A percentile compares a stretch with the other conserved stretches of the same genome.
Conservation (phyloP, 2,888 invertebrate genomes). For the Anoncus sp. region DNA sequence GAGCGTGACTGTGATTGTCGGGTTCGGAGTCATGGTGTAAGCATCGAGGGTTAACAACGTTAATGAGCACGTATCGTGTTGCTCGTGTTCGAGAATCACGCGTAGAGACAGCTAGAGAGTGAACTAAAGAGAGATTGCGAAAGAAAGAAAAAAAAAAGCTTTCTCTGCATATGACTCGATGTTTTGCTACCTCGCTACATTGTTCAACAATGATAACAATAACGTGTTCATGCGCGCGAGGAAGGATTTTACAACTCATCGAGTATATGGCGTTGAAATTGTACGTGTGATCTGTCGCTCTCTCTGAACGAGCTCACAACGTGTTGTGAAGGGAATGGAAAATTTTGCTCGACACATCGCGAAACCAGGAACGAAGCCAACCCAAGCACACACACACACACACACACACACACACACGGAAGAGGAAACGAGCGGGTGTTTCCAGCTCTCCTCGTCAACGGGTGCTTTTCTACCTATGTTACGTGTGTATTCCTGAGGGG, state of each 20-base stretch:
- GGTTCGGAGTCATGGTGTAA: too few species aligned
- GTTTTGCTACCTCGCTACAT: not conserved
- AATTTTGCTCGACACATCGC: constrained; percentile 1
- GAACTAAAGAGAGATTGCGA: not conserved
- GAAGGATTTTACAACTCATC: not conserved
- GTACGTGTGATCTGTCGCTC: constrained; percentile 27
- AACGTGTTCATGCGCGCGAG: not conserved
- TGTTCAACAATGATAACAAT: constrained; percentile 40
- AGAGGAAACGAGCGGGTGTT: constrained; percentile 38
- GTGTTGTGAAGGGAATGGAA: constrained; percentile 33
- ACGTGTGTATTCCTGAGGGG: constrained; percentile 20
- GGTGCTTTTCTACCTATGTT: constrained; percentile 25
- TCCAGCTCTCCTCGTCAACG: constrained; percentile 39
- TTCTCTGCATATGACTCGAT: not conserved
- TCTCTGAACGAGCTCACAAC: constrained; percentile 25
- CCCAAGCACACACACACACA: too few species aligned
- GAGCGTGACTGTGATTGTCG: too few species aligned
- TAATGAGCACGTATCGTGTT: constrained; percentile 39
- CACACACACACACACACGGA: constrained; percentile 41
- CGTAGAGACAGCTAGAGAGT: not conserved
- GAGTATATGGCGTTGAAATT: not conserved
- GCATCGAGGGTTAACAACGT: constrained; percentile 17
- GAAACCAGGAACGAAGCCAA: not conserved
- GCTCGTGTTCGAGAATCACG: constrained; percentile 25
- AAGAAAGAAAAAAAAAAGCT: constrained; percentile 1